Percentiles rank a stretch among this genome's conserved stretches.
These are phyloP conservation scores for Peucedramus taeniatus DNA, from an alignment of 2,113 vertebrate species.

Conservation along the genomic window DNA sequence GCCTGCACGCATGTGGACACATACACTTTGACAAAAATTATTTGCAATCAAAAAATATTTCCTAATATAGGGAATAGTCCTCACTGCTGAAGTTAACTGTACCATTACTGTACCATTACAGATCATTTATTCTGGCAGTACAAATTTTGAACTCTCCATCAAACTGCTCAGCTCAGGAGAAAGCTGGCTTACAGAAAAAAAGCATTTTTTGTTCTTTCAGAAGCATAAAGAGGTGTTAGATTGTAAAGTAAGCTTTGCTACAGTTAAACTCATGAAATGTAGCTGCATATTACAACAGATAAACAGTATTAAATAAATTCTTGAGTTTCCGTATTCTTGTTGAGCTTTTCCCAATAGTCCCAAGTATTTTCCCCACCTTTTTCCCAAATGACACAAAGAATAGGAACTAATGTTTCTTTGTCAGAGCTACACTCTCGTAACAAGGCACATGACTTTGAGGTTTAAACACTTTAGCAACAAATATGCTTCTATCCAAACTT, in stretches of 20 bases:
- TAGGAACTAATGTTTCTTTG: background rate
- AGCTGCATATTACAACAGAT: background rate
- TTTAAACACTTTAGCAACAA: background rate
- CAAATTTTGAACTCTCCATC: background rate
- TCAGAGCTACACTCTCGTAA: background rate
- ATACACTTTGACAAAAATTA: background rate
- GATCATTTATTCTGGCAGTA: background rate
- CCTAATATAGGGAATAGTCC: background rate
- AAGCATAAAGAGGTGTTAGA: background rate
- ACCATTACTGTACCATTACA: background rate
- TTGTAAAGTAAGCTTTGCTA: background rate
- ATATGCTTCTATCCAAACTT: background rate
- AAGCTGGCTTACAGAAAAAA: background rate
- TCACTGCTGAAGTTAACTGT: background rate
- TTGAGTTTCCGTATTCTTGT: background rate
- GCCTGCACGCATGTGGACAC: accelerated
- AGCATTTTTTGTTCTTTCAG: background rate
- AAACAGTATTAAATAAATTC: background rate
- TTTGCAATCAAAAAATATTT: background rate
- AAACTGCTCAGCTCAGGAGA: background rate
- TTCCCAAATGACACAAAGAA: background rate
- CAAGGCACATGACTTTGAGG: background rate
- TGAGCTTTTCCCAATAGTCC: background rate
- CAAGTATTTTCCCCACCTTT: background rate
- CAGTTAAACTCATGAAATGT: background rate